Evolutionary conservation across 2,797 vertebrate genomes (phyloP).

Genomic region (Adelosebastes latens): DNA sequence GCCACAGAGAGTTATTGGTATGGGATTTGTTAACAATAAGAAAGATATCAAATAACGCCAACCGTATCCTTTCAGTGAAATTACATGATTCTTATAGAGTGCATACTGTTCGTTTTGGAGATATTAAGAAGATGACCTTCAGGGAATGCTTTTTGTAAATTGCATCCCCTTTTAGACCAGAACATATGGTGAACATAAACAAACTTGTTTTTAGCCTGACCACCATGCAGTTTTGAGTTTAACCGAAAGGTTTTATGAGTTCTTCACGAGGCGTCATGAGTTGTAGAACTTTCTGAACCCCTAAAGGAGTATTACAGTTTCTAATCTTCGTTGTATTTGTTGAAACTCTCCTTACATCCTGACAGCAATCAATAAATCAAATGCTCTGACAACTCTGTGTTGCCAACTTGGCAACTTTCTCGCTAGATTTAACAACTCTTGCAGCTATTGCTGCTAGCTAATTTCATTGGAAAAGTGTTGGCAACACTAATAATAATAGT

Average conservation of each 20-base stretch:
- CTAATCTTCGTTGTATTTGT: neutral
- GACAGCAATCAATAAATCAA: neutral
- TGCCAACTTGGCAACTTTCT: too few relatives aligned
- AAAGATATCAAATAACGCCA: neutral
- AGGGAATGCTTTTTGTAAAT: slow-evolving; percentile 1
- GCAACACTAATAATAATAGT: neutral
- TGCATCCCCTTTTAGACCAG: neutral
- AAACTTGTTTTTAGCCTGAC: neutral
- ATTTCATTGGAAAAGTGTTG: neutral
- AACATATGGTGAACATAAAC: slow-evolving; percentile 22
- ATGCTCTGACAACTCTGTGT: neutral
- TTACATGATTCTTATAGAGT: neutral
- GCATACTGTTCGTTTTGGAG: neutral
- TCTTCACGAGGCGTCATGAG: neutral
- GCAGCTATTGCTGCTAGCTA: neutral
- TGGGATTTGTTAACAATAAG: neutral
- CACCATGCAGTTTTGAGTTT: neutral
- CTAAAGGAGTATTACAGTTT: neutral
- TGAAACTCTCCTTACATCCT: neutral
- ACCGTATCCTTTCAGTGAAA: neutral
- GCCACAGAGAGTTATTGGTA: neutral
- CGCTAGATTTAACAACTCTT: too few relatives aligned
- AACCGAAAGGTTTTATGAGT: neutral
- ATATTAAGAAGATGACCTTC: neutral
- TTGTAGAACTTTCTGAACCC: neutral